phyloP scores from a whole-genome alignment of 2,888 invertebrate genomes.

The Homarus gammarus region DNA sequence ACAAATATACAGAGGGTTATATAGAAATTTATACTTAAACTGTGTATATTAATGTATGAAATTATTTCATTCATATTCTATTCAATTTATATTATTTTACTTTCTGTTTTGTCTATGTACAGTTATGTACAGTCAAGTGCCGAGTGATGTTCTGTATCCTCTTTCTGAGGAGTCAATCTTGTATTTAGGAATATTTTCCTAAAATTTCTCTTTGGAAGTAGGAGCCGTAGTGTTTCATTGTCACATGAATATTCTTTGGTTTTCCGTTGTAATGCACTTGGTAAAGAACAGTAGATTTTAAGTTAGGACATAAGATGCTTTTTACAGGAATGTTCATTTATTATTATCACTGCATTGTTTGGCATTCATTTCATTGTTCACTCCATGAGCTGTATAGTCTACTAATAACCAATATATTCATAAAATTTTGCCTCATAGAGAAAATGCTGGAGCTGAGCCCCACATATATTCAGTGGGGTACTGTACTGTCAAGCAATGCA shows the following conservation, averaged over 20 bases:
- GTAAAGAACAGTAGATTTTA: background rate
- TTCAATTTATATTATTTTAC: background rate
- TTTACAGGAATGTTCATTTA: constrained; percentile 12
- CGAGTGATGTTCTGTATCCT: background rate
- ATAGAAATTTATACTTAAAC: too few relatives aligned
- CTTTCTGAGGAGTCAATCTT: too few relatives aligned
- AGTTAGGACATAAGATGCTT: constrained; percentile 7
- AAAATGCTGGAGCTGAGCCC: background rate
- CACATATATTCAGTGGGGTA: background rate
- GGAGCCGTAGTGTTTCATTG: background rate
- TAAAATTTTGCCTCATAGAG: background rate
- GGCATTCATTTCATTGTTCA: background rate
- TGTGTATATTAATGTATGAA: too few relatives aligned
- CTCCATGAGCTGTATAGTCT: too few relatives aligned
- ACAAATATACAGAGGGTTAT: too few relatives aligned
- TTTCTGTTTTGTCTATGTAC: background rate
- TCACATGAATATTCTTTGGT: background rate
- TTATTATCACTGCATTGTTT: background rate
- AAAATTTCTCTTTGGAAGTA: background rate
- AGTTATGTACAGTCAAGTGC: background rate
- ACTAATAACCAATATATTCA: background rate
- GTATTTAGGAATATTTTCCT: too few relatives aligned
- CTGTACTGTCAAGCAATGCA: background rate
- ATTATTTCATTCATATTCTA: background rate
- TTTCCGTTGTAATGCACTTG: background rate